Evolutionary conservation across 35 echinoderm and acorn worm genomes (phyloP).

Genomic region (Patiria miniata): DNA sequence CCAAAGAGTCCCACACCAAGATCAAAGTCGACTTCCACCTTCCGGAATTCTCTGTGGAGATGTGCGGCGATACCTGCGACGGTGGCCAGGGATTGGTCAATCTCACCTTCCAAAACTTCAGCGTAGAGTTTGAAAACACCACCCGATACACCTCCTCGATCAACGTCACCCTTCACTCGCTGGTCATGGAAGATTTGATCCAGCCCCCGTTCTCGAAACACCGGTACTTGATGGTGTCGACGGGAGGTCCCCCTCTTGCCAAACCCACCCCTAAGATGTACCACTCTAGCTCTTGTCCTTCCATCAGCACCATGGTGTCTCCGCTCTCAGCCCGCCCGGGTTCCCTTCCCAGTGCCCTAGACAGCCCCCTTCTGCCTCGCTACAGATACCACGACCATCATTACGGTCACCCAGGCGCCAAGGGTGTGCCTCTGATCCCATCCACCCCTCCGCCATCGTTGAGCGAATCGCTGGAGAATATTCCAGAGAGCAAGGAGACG

Average conservation of each 20-base stretch:
- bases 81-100: constrained; percentile 91
- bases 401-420: constrained; percentile 11
- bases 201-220: constrained; percentile 64
- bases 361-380: constrained; percentile 40
- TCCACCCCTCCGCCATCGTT: constrained; percentile 93
- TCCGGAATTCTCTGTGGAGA: constrained; percentile 74
- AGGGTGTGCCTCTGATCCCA: constrained; percentile 32
- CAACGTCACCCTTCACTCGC: constrained; percentile 70
- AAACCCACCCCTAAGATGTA: constrained; percentile 60
- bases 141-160: constrained; percentile 61
- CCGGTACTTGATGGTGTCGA: constrained; percentile 77
- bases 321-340: constrained; percentile 58
- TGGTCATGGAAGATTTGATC: constrained; percentile 86
- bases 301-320: constrained; percentile 53
- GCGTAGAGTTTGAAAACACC: constrained; percentile 81
- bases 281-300: constrained; percentile 91
- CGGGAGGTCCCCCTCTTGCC: constrained; percentile 5
- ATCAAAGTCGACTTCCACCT: constrained; percentile 79
- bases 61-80: constrained; percentile 80
- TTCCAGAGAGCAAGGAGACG: constrained; percentile 17
- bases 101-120: constrained; percentile 84
- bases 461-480: constrained; percentile 63
- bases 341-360: constrained; percentile 69
- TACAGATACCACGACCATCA: constrained; percentile 36
- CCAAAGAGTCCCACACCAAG: constrained; percentile 24